These are phyloP conservation scores for Augochlorella aurata DNA, from an alignment of 2,888 invertebrate species.

Conservation along the genomic window DNA sequence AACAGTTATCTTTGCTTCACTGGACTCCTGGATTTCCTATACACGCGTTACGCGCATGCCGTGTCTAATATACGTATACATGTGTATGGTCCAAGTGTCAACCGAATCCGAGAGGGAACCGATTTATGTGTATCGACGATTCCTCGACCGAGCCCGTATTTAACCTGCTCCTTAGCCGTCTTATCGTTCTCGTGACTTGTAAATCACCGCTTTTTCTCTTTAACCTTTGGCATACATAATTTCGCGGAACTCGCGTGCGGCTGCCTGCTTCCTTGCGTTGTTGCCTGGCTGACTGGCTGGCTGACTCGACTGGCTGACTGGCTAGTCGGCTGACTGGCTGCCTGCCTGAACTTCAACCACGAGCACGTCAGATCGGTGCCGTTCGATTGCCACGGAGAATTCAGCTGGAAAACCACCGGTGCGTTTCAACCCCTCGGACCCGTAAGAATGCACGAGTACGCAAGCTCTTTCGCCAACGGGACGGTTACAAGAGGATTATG, in stretches of 20 bases:
- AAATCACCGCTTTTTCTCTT: slow-evolving; percentile 28
- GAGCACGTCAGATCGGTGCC: slow-evolving; percentile 12
- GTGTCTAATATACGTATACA: too few species aligned
- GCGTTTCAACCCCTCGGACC: neutral
- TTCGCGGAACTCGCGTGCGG: slow-evolving; percentile 25
- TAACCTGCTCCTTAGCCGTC: slow-evolving; percentile 13
- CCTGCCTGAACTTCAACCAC: slow-evolving; percentile 8
- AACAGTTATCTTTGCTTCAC: too few species aligned
- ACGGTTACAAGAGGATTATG: neutral
- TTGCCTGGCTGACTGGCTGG: neutral
- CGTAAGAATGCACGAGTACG: neutral
- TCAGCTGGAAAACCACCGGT: slow-evolving; percentile 18
- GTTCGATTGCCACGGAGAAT: slow-evolving; percentile 18
- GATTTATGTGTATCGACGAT: slow-evolving; percentile 40
- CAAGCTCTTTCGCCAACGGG: neutral
- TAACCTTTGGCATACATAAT: slow-evolving; percentile 30
- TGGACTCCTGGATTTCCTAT: too few species aligned
- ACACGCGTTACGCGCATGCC: too few species aligned
- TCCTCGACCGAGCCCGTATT: slow-evolving; percentile 8
- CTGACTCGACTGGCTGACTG: neutral
- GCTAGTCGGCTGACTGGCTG: neutral
- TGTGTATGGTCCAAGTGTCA: slow-evolving; percentile 4
- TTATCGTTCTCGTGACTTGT: slow-evolving; percentile 25
- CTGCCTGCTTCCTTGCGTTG: neutral
- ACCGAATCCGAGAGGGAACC: slow-evolving; percentile 25